Evolutionary conservation across 1,140 invertebrate genomes (phyloP), one percentile per base, ranked within the genome.

Genomic region (Drosophila nannoptera): DNA sequence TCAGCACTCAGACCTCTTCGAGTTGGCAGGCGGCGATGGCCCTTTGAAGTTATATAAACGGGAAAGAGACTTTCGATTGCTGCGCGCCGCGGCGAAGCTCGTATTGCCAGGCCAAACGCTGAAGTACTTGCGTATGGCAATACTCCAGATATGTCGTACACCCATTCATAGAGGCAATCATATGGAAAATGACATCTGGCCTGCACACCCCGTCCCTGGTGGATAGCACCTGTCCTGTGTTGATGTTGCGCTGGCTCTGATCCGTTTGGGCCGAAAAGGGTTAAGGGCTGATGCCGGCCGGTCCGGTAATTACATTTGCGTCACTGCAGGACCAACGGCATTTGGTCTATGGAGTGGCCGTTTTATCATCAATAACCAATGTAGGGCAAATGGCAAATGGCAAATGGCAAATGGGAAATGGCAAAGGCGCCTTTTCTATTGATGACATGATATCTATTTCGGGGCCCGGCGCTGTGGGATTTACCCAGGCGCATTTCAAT

Each of bases 381-480:
- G 54, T 46, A 64, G 60, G 52, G 50, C 59, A 49, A 60, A 66
- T 35, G 38, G 35, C 7, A 16, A 46, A 54, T 31, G 29, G 8
- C 11, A 12, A 50, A 50, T 31, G 29, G 11, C 12, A 71, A 78
- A 78, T 54, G 56, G 55, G 46, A 61, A 60, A 66, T 61, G 64
- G 58, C 69, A 61, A 29, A 40, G 61, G 54, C 50, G 59, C 59
- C 69, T 52, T 70, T 52, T 66, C 75, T 40, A 75, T 69, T 68
- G 80, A 77, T 84, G 80, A 84, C 80, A 83, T 69, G 76, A 62
- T 83, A 66, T 75, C 62, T 83, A 83, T 83, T 84, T 82, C 36
- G 50, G 68, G 65, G 61, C n/a, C 32, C 49, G 6, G 58, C 45
- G 45, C 48, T 48, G 50, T 56, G 80, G 76, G 80, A 70, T 62